Evolutionary conservation across 2,797 vertebrate genomes (phyloP).

Genomic region (Hyperoplus immaculatus): DNA sequence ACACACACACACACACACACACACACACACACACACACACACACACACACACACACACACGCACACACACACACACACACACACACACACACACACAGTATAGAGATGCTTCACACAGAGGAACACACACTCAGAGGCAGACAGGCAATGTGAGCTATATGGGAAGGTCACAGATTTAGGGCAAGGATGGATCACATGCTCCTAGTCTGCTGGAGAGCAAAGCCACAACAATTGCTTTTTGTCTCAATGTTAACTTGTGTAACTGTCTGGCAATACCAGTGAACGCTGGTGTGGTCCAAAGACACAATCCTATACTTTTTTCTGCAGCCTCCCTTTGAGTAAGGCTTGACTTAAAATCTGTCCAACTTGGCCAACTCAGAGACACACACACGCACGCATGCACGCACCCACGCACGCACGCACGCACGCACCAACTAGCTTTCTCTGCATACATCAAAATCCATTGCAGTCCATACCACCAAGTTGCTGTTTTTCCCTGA

Average conservation of each 20-base stretch:
- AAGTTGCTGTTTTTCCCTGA: conserved; percentile 21
- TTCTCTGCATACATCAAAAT: conserved; percentile 10
- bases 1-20: conserved; percentile 42
- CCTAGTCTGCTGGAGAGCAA: conserved; percentile 70
- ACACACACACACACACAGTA: conserved; percentile 49
- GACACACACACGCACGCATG: conserved; percentile 32
- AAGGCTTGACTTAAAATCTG: conserved; percentile 46
- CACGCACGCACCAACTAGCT: conserved; percentile 14
- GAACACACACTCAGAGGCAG: conserved; percentile 58
- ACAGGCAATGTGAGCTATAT: conserved; percentile 71
- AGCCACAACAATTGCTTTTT: conserved; percentile 85
- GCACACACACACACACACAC: conserved; percentile 31
- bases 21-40: conserved; percentile 69
- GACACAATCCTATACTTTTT: conserved; percentile 56
- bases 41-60: conserved; percentile 46
- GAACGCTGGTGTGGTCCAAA: conserved; percentile 41
- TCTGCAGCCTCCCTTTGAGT: conserved; percentile 33
- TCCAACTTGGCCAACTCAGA: conserved; percentile 42
- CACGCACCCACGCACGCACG: conserved; percentile 15
- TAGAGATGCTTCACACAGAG: conserved; percentile 44
- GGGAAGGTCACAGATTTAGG: conserved; percentile 81
- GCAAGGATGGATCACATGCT: conserved; percentile 82
- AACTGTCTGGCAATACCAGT: conserved; percentile 84
- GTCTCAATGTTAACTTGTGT: conserved; percentile 83
- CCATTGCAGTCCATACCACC: background rate